Base-by-base conservation (phyloP, 2,113 vertebrate genomes). In the Cottus gobio region DNA sequence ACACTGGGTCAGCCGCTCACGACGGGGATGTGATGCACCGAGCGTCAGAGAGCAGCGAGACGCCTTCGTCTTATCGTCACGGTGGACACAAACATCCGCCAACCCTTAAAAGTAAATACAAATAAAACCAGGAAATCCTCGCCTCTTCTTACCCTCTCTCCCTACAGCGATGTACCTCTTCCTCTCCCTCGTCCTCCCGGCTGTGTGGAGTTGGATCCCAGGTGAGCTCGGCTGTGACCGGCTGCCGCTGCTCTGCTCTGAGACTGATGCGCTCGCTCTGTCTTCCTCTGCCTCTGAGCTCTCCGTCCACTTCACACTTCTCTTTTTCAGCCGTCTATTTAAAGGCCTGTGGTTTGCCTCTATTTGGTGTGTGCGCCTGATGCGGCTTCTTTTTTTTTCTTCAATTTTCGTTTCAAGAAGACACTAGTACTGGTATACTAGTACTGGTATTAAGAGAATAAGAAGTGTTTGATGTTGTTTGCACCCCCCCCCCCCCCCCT, bases 281-380 rank as follows among this genome's bases (percentile, higher is more conserved):
- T 71, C 79, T 84, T 67, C 34, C 71, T 56, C 68, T 69, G 36
- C 26, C 79, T 77, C 34, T 67, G 42, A 42, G 34, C 71, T 75
- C 74, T 82, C 78, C 61, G 71, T 83, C 75, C 80, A 89, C 82
- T 92, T 90, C 91, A 81, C 91, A 92, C 92, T 91, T 93, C 91
- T 93, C 87, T 82, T 92, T 92, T 92, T 93, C 58, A 20, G 64
- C 12, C 31, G 11, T 88, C 88, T 92, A 92, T 92, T 93, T 89
- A 75, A 86, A 88, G 75, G 2, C n/a, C 18, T 79, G 83, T 83
- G 81, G 82, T 85, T 90, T 87, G n/a, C 87, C 70, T 84, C 77
- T 80, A 30, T 70, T 65, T 3, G 61, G 39, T 64, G 42, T 56
- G 48, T 7, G 34, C 9, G 28, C 42, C 36, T 37, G 60, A 52